Evolutionary conservation across 2,797 vertebrate species (phyloP).

Genomic region (Phylloscopus collybita): DNA sequence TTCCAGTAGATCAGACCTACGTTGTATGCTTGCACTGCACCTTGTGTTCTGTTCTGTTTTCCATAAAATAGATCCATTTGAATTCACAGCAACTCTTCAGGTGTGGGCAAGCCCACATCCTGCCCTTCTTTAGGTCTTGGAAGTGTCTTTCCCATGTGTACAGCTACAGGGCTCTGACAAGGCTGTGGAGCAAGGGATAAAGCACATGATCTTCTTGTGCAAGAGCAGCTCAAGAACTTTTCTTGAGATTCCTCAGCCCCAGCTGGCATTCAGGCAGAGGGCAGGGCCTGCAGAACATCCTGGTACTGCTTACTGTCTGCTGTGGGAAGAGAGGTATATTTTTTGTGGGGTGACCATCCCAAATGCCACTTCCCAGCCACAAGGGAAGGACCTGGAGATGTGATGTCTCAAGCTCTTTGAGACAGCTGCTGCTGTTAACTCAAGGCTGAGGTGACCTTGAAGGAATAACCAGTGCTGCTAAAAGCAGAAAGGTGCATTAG

Average conservation of each 20-base stretch:
- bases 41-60: background rate
- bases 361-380: background rate
- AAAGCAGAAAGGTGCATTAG: background rate
- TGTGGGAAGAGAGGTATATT: background rate
- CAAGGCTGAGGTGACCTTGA: background rate
- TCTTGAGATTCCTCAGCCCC: background rate
- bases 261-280: background rate
- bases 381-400: background rate
- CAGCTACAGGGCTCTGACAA: background rate
- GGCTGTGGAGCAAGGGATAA: background rate
- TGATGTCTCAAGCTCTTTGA: background rate
- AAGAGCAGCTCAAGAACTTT: background rate
- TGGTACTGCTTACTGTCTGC: background rate
- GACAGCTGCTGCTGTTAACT: background rate
- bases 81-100: background rate
- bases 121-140: background rate
- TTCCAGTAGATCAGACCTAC: background rate
- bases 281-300: background rate
- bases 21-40: background rate
- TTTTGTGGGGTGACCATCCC: background rate
- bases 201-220: background rate
- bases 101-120: background rate
- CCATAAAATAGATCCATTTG: background rate
- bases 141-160: background rate
- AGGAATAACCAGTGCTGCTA: background rate